phyloP scores from a whole-genome alignment of 2,113 vertebrate genomes.

The Pterocles gutturalis region DNA sequence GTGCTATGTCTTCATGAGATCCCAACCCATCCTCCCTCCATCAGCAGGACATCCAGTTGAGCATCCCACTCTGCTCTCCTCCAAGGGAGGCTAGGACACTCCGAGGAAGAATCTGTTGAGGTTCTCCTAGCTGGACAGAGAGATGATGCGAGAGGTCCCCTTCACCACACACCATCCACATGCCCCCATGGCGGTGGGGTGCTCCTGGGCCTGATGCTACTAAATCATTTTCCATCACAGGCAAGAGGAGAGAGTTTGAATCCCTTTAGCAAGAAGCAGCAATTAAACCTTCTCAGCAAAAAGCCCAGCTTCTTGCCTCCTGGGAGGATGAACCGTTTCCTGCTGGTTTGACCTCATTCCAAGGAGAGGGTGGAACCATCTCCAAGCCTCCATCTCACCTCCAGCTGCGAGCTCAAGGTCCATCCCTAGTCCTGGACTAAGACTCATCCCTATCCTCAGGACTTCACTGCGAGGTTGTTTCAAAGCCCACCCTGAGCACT shows the following conservation, averaged over 20 bases:
- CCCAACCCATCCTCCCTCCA: too few relatives aligned
- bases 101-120: neutral
- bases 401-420: neutral
- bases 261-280: neutral
- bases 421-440: neutral
- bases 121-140: neutral
- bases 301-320: neutral
- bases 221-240: neutral
- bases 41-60: neutral
- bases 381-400: fast-evolving
- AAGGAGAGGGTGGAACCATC: neutral
- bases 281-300: neutral
- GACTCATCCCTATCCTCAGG: neutral
- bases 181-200: fast-evolving
- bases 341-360: neutral
- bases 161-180: fast-evolving
- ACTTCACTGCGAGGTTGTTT: neutral
- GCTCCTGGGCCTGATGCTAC: neutral
- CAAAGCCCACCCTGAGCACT: neutral
- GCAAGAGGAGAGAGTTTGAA: neutral
- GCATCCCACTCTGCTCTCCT: neutral
- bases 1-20: neutral
- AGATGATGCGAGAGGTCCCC: neutral
- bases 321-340: neutral
- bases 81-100: neutral